Conservation (phyloP, 1,140 invertebrate species). For the Drosophila albomicans region DNA sequence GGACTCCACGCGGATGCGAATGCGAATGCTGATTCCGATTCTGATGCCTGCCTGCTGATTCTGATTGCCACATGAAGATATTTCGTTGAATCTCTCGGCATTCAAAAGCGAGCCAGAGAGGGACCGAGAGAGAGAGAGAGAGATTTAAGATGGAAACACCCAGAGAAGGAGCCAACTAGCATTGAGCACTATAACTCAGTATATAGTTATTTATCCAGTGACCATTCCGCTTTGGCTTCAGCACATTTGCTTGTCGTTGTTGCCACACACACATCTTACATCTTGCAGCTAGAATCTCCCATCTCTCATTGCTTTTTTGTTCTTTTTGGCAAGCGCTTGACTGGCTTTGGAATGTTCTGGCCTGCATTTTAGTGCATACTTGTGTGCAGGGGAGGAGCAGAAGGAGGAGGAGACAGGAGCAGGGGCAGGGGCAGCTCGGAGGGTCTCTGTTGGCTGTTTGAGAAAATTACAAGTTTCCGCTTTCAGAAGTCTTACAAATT, state of each 20-base stretch:
- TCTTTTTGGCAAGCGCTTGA: conserved; percentile 72
- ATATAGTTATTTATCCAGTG: conserved; percentile 76
- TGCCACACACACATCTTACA: background rate
- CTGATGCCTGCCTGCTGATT: conserved; percentile 28
- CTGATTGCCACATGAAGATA: conserved; percentile 80
- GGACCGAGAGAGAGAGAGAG: conserved; percentile 30
- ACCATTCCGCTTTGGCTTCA: conserved; percentile 74
- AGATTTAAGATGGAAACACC: background rate
- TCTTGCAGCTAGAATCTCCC: background rate
- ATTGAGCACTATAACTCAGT: conserved; percentile 72
- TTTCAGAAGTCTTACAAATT: conserved; percentile 83
- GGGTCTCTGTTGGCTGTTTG: conserved; percentile 58
- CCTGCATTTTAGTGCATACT: conserved; percentile 68
- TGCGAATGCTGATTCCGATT: conserved; percentile 38
- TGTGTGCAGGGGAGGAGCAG: conserved; percentile 24
- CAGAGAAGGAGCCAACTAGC: conserved; percentile 46
- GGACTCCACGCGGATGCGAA: conserved; percentile 27
- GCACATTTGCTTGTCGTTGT: conserved; percentile 53
- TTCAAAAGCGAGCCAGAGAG: background rate
- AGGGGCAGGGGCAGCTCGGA: background rate
- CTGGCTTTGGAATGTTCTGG: conserved; percentile 59
- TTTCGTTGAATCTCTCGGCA: conserved; percentile 64
- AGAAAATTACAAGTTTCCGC: conserved; percentile 82
- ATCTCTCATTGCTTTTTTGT: conserved; percentile 30
- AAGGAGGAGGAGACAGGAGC: background rate